phyloP scores from a whole-genome alignment of 2,888 invertebrate genomes.

The Parnassius smintheus region DNA sequence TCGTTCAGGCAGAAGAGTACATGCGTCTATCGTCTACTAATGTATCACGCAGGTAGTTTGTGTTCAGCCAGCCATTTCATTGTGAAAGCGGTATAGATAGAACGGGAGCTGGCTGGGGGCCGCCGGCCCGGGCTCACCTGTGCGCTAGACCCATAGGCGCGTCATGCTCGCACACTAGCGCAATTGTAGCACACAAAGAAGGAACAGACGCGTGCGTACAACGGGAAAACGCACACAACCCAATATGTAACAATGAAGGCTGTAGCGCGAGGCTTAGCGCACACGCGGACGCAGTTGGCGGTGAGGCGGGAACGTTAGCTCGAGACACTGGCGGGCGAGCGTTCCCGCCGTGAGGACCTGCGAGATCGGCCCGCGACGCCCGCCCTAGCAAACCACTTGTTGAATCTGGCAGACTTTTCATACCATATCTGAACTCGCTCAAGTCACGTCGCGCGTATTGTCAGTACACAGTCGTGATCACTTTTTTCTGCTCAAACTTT shows the following conservation, averaged over 20 bases:
- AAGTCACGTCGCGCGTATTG: slow-evolving; percentile 55
- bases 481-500: slow-evolving; percentile 35
- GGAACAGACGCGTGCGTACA: slow-evolving; percentile 15
- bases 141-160: slow-evolving; percentile 68
- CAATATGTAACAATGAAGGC: slow-evolving; percentile 40
- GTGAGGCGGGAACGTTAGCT: slow-evolving; percentile 44
- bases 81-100: slow-evolving; percentile 71
- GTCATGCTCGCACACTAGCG: slow-evolving; percentile 54
- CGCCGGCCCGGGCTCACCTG: slow-evolving; percentile 75
- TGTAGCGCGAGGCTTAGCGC: slow-evolving; percentile 36
- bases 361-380: slow-evolving; percentile 55
- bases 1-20: slow-evolving; percentile 32
- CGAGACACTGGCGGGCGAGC: slow-evolving; percentile 74
- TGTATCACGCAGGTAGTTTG: slow-evolving; percentile 65
- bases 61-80: slow-evolving; percentile 67
- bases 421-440: slow-evolving; percentile 50
- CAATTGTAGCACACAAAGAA: slow-evolving; percentile 24
- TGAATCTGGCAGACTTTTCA: slow-evolving; percentile 65
- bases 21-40: slow-evolving; percentile 48
- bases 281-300: slow-evolving; percentile 33
- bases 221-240: slow-evolving; percentile 28
- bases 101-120: slow-evolving; percentile 47
- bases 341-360: slow-evolving; percentile 69
- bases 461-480: slow-evolving; percentile 36
- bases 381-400: slow-evolving; percentile 72